Conservation (phyloP, 2,888 invertebrate genomes). For the Steinernema hermaphroditum region DNA sequence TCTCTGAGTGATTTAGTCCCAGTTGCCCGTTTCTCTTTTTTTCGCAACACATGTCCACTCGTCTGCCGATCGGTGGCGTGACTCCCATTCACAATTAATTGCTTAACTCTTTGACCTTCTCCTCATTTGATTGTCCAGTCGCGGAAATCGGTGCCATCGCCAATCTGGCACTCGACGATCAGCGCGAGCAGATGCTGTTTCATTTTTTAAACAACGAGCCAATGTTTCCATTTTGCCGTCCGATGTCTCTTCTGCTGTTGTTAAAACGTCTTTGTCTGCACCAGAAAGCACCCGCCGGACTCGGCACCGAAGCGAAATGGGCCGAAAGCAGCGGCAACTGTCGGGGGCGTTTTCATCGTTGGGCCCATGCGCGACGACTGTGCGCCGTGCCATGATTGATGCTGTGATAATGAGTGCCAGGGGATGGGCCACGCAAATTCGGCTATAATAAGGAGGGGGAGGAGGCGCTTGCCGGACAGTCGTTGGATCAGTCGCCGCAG, state of each 20-base stretch:
- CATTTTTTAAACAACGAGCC: neutral
- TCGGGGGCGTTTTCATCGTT: neutral
- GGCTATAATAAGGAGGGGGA: slow-evolving; percentile 18
- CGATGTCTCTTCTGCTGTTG: neutral
- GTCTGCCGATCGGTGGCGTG: slow-evolving; percentile 8
- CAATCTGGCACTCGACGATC: slow-evolving; percentile 10
- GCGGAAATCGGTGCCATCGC: neutral
- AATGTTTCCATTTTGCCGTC: neutral
- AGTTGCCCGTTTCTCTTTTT: slow-evolving; percentile 6
- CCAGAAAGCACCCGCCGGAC: neutral
- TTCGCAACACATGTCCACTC: slow-evolving; percentile 21
- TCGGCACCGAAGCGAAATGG: neutral
- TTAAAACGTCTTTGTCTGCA: neutral
- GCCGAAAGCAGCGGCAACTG: slow-evolving; percentile 20
- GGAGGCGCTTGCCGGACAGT: slow-evolving; percentile 15
- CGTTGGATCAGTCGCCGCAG: slow-evolving; percentile 14
- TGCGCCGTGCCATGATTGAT: slow-evolving; percentile 20
- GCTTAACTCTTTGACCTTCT: neutral
- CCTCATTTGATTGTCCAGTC: neutral
- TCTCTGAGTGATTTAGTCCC: too few species aligned
- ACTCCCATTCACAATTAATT: slow-evolving; percentile 13
- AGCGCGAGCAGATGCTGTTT: neutral
- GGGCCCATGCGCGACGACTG: neutral
- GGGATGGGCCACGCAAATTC: neutral
- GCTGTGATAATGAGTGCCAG: slow-evolving; percentile 26